A percentile compares a stretch with the other conserved stretches of the same genome.
Evolutionary conservation across 2,113 vertebrate genomes (phyloP).

Genomic region (Struthio camelus): DNA sequence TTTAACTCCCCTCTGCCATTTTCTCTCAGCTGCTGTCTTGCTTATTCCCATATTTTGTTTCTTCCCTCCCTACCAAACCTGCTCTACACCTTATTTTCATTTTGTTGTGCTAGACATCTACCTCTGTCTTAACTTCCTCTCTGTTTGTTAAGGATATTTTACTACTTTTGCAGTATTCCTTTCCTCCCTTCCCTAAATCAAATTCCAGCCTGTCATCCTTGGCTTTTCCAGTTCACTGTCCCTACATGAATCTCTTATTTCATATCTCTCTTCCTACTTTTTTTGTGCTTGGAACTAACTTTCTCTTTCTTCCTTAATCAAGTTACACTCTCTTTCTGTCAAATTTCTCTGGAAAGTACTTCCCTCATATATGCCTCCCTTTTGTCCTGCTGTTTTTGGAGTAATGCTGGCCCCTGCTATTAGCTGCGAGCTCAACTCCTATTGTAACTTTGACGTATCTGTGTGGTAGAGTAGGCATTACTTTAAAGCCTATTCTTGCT

Average conservation of each 20-base stretch:
- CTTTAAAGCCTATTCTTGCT: slow-evolving; percentile 24
- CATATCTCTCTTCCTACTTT: background rate
- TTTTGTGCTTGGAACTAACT: background rate
- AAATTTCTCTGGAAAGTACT: background rate
- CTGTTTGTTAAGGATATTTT: background rate
- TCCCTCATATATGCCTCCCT: background rate
- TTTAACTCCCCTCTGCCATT: background rate
- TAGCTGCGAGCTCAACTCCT: slow-evolving; percentile 22
- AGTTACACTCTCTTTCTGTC: background rate
- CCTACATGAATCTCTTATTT: background rate
- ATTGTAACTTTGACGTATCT: background rate
- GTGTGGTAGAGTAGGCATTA: background rate
- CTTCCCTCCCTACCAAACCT: background rate
- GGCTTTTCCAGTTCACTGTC: background rate
- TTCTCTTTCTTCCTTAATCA: background rate
- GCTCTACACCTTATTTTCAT: background rate
- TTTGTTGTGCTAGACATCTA: background rate
- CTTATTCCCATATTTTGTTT: background rate
- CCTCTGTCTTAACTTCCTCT: background rate
- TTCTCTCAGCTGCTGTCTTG: background rate
- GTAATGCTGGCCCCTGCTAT: background rate
- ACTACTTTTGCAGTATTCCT: background rate
- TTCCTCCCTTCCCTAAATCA: background rate
- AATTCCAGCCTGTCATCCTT: background rate
- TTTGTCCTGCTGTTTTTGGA: background rate